Evolutionary conservation across 2,888 invertebrate species (phyloP), one percentile per base, ranked within the genome.

Genomic region (Eupithecia inturbata): DNA sequence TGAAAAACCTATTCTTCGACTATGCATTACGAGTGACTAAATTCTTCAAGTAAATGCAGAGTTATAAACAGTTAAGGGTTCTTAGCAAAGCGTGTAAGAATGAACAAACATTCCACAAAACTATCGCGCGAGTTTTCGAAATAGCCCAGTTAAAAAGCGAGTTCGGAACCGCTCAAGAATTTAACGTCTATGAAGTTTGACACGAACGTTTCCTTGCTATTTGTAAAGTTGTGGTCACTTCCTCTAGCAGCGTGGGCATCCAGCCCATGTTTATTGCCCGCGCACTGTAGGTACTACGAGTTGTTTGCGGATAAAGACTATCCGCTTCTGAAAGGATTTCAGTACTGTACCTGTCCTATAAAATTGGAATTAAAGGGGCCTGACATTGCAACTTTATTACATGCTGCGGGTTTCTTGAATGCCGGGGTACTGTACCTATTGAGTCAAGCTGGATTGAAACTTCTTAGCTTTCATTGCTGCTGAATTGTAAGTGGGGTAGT

Each of bases 281-380:
- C 70, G 69, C 77, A 71, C 49, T 74, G 73, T 66, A 62, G 28
- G 19, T 71, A 70, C 72, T 68, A 75, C 53, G 69, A 60, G 77
- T 73, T 78, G 78, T 80, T 78, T 78, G 80, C 75, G 78, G 78
- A 78, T 79, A 79, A 79, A 80, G 77, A 74, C 77, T 75, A 77
- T 77, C 75, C 77, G 76, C 78, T 78, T 60, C 78, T 78, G 78
- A 78, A 79, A 77, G 74, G 77, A 78, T 78, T 78, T 78, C 74
- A 74, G 77, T 73, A 75, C 62, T 71, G 72, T 77, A 74, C 77
- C 73, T 77, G 75, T 77, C 75, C 77, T 71, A 77, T 79, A 78
- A 77, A 80, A 72, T 73, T 73, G 70, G 74, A 73, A 67, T 76
- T 74, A 75, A 70, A 72, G 67, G 68, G 71, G 77, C 73, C 73